These are phyloP conservation scores for Paramormyrops hopkinsi DNA, from an alignment of 2,797 vertebrate genomes.

Conservation along the genomic window DNA sequence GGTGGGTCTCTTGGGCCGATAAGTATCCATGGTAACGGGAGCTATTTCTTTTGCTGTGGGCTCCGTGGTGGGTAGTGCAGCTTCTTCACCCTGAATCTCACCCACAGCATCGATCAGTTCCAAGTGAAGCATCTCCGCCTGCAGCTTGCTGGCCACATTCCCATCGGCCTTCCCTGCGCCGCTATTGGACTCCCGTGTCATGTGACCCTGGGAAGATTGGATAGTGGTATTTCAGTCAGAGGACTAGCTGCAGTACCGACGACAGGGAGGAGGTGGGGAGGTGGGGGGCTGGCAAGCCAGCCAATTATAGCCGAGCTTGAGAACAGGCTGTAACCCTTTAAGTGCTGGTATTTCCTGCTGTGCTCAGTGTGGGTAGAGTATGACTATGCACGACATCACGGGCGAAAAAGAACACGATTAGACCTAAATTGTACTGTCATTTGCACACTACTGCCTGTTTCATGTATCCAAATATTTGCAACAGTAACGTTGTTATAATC, in stretches of 20 bases:
- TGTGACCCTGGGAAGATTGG: conserved; percentile 69
- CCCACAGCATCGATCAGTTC: conserved; percentile 84
- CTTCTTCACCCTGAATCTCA: conserved; percentile 64
- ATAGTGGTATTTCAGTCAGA: conserved; percentile 40
- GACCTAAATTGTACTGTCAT: background rate
- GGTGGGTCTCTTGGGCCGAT: conserved; percentile 86
- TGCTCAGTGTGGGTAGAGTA: background rate
- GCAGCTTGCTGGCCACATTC: conserved; percentile 73
- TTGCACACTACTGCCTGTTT: background rate
- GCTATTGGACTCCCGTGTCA: conserved; percentile 68
- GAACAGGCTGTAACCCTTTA: conserved; percentile 51
- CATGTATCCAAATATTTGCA: background rate
- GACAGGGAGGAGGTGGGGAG: conserved; percentile 43
- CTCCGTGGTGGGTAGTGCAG: conserved; percentile 51
- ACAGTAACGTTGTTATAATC: background rate
- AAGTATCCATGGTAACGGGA: conserved; percentile 75
- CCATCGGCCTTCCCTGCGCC: conserved; percentile 67
- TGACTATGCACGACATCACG: background rate
- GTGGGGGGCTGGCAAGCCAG: conserved; percentile 47
- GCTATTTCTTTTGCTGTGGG: conserved; percentile 52
- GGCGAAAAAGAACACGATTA: background rate
- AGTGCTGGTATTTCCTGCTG: conserved; percentile 34
- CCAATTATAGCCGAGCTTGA: conserved; percentile 62
- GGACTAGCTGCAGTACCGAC: conserved; percentile 29
- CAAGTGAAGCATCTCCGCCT: conserved; percentile 90